These are phyloP conservation scores for Muscina levida DNA, from an alignment of 2,888 invertebrate genomes.

Conservation along the genomic window DNA sequence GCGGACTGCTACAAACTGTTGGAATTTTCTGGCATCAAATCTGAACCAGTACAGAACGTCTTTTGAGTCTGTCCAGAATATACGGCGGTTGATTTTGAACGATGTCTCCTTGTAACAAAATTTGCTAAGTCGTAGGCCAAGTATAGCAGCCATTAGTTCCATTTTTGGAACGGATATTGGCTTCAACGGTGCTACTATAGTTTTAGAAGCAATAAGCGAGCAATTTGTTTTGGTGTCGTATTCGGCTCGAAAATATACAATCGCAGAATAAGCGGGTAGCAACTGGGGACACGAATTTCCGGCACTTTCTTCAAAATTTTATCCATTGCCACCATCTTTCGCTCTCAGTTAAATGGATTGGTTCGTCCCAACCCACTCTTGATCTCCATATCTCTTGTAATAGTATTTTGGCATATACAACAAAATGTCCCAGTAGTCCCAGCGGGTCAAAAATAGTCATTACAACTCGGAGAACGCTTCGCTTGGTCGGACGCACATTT, in stretches of 20 bases:
- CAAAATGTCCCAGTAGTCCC: conserved; percentile 41
- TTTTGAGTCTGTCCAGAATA: conserved; percentile 61
- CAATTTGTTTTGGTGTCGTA: neutral
- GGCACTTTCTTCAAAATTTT: conserved; percentile 5
- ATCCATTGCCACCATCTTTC: conserved; percentile 36
- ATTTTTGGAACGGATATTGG: conserved; percentile 50
- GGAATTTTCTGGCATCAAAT: conserved; percentile 21
- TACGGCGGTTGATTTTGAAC: conserved; percentile 14
- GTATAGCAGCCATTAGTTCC: conserved; percentile 47
- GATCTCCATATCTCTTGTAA: conserved; percentile 35
- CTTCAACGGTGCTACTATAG: conserved; percentile 53
- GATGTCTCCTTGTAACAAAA: conserved; percentile 31
- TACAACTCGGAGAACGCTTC: conserved; percentile 46
- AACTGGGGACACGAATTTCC: conserved; percentile 2
- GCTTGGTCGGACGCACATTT: conserved; percentile 50
- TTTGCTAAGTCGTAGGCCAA: conserved; percentile 21
- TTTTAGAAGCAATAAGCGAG: conserved; percentile 40
- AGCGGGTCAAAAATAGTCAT: conserved; percentile 55
- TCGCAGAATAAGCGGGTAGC: conserved; percentile 33
- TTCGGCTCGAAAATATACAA: conserved; percentile 16
- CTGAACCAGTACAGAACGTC: conserved; percentile 34
- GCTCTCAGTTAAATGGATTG: neutral
- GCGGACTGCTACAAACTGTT: conserved; percentile 28
- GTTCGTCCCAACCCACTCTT: conserved; percentile 36
- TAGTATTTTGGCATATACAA: conserved; percentile 37